Conservation (phyloP, 1,140 invertebrate species). For the Musca vetustissima region DNA sequence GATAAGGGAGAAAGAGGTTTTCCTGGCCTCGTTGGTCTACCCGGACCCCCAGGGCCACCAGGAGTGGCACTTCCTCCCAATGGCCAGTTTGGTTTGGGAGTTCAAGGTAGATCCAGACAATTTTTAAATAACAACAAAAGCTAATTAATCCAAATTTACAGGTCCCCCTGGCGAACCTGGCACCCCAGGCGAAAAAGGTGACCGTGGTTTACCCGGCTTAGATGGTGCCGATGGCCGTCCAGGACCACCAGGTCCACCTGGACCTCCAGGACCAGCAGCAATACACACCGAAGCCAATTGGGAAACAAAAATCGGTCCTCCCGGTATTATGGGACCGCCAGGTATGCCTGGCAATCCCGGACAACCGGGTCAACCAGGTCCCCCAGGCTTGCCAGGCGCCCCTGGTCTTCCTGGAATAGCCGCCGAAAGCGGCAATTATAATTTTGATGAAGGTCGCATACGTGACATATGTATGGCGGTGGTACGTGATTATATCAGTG, state of each 20-base stretch:
- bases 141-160: neutral
- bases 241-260: conserved; percentile 44
- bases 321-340: neutral
- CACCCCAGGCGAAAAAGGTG: neutral
- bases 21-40: too few relatives aligned
- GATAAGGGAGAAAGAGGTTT: too few relatives aligned
- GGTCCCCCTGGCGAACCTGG: conserved; percentile 8
- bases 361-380: conserved; percentile 20
- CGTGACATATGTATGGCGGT: conserved; percentile 32
- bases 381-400: conserved; percentile 61
- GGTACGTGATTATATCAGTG: conserved; percentile 31
- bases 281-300: too few relatives aligned
- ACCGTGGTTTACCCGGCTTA: conserved; percentile 29
- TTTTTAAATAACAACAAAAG: too few relatives aligned
- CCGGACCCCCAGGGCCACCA: too few relatives aligned
- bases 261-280: conserved; percentile 25
- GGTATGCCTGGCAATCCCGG: conserved; percentile 10
- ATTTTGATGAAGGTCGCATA: conserved; percentile 29
- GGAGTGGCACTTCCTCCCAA: too few relatives aligned
- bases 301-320: conserved; percentile 33
- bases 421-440: conserved; percentile 52
- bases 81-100: too few relatives aligned
- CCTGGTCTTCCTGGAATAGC: conserved; percentile 56
- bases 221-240: conserved; percentile 30
- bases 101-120: too few relatives aligned